Base-by-base conservation (phyloP, 2,113 vertebrate species). In the Pterophyllum scalare region DNA sequence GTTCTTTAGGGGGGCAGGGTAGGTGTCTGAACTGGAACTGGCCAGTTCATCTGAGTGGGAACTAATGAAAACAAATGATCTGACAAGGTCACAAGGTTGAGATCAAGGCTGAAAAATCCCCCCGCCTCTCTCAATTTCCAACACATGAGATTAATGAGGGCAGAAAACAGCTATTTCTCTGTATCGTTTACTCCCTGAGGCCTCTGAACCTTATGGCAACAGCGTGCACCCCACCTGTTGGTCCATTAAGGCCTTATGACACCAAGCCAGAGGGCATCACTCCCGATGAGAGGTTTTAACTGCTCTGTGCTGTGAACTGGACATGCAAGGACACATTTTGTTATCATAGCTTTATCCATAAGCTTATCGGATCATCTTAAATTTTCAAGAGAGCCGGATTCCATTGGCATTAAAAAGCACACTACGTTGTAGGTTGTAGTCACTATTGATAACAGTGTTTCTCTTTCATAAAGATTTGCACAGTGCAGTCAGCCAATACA, bases 61-160 rank as follows among this genome's bases (percentile, higher is more conserved):
- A 83, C 94, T 95, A 95, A 96, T 95, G 95, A 95, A 95, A 96
- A 96, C 91, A 93, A 96, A 96, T 95, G 95, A 93, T 91, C 80
- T 75, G 85, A 88, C 85, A 64, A 75, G 96, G 95, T 96, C 95
- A 91, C 72, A 88, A 88, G 95, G 94, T 94, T 64, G 87, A 95
- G 95, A 95, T 95, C 94, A 96, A 95, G 95, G 95, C 89, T 90
- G 83, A 84, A 84, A 82, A 82, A 91, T 87, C 77, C 88, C 35
- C 89, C 90, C 90, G 17, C 89, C 89, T 91, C 84, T 92, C 95
- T 94, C 93, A 85, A 75, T 94, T 95, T 94, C 90, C 85, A 94
- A 79, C 77, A 13, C 24, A 60, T 80, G 84, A 94, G 96, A 96
- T 96, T 94, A 94, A 96, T 96, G 93, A 92, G 85, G 78, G 89